Base-by-base conservation (phyloP, 2,888 invertebrate species). In the Athalia circularis region DNA sequence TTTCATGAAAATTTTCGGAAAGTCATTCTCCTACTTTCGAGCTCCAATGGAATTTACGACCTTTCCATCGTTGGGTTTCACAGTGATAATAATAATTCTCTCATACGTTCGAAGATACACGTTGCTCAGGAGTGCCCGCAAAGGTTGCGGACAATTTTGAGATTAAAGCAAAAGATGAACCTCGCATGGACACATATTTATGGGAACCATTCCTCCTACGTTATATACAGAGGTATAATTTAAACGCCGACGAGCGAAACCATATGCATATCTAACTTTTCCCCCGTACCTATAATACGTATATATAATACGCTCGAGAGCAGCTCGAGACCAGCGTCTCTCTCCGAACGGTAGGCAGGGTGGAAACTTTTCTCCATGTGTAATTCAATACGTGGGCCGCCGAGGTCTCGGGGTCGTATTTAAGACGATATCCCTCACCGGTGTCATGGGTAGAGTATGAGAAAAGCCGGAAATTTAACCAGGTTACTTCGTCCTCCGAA, bases 331-430 rank as follows among this genome's bases (percentile, higher is more conserved):
- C 50, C 50, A 13, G 5, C 7, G n/a, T 67, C 47, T 54, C 15
- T 29, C 13, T 15, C 13, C 79, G 81, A 47, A 11, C 54, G 8
- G 72, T 81, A 82, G 79, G 79, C 80, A 80, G 82, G 82, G 84
- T 82, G 80, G 72, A 84, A 86, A 86, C 84, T 86, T 86, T 86
- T 83, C 82, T 82, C 83, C 86, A 81, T 84, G 84, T 84, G 86
- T 84, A 86, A 86, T 86, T 86, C 85, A 83, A 84, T 85, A 85
- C 83, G 84, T 83, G 83, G 85, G 83, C 83, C 59, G 15, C 77
- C 48, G 50, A 29, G 70, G 70, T 57, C 67, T n/a, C 59, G 77
- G 61, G 11, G 68, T 50, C 43, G 59, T 67, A 50, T 70, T 45
- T 67, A 15, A 77, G 70, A 70, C 54, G 70, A 47, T 70, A 70